Conservation (phyloP, 2,797 vertebrate genomes). For the Enteromius anoplus region DNA sequence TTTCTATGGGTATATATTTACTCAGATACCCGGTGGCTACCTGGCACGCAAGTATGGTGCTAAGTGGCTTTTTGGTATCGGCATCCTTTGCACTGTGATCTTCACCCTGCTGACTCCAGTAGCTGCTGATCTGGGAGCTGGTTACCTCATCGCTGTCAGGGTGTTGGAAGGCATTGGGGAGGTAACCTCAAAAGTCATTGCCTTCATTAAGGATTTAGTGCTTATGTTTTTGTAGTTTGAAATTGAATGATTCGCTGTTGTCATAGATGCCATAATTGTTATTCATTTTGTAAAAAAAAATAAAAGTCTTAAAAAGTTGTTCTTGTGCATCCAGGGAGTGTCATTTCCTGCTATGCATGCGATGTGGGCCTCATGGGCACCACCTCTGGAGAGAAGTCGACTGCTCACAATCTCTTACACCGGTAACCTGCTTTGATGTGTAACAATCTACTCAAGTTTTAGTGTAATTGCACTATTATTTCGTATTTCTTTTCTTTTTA, state of each 20-base stretch:
- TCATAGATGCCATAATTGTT: neutral
- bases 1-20: slow-evolving; percentile 98
- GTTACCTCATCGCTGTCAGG: slow-evolving; percentile 88
- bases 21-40: slow-evolving; percentile 95
- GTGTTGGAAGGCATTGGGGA: slow-evolving; percentile 93
- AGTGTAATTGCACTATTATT: neutral
- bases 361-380: slow-evolving; percentile 98
- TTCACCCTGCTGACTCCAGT: slow-evolving; percentile 92
- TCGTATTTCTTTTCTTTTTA: neutral
- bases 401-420: slow-evolving; percentile 94
- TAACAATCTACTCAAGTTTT: neutral
- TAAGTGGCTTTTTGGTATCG: slow-evolving; percentile 89
- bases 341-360: slow-evolving; percentile 97
- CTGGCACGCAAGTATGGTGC: slow-evolving; percentile 87
- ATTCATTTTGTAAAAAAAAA: neutral
- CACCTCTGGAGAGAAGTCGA: slow-evolving; percentile 93
- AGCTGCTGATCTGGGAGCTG: slow-evolving; percentile 87
- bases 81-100: slow-evolving; percentile 86
- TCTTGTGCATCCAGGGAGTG: slow-evolving; percentile 81
- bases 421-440: slow-evolving; percentile 74
- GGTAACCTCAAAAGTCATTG: slow-evolving; percentile 71
- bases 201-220: neutral
- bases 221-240: neutral
- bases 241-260: neutral
- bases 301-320: neutral